phyloP scores from a whole-genome alignment of 37 sponge, comb jelly and placozoan species.

The Axinella damicornis region DNA sequence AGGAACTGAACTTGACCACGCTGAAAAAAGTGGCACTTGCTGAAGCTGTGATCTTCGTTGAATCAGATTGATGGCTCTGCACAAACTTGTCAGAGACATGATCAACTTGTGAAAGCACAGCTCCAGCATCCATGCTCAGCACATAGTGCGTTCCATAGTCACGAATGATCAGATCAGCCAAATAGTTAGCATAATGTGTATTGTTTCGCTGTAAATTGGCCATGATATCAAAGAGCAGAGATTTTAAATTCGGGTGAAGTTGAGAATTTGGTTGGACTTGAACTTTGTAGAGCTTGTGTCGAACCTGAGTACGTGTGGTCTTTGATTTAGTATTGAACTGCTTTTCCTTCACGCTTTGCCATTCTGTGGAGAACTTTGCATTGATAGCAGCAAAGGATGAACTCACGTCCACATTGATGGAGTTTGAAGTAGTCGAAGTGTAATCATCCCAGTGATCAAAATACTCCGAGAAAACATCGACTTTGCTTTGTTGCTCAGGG shows the following conservation, averaged over 20 bases:
- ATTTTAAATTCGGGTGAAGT: constrained; percentile 59
- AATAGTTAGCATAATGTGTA: constrained; percentile 54
- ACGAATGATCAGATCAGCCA: constrained; percentile 68
- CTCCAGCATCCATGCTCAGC: constrained; percentile 70
- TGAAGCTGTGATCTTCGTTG: constrained; percentile 28
- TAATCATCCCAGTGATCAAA: constrained; percentile 56
- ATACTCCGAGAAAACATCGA: constrained; percentile 27
- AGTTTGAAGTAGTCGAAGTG: constrained; percentile 34
- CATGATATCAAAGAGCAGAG: constrained; percentile 70
- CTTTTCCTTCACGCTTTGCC: constrained; percentile 37
- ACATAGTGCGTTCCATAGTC: constrained; percentile 84
- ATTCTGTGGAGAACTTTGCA: constrained; percentile 67
- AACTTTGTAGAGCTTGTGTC: constrained; percentile 53
- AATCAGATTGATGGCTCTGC: background rate
- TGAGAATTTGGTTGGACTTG: constrained; percentile 47
- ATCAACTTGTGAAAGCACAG: constrained; percentile 60
- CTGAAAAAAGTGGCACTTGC: constrained; percentile 67
- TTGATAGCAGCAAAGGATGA: constrained; percentile 50
- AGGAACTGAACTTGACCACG: constrained; percentile 12
- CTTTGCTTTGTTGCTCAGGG: constrained; percentile 45
- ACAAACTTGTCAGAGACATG: background rate
- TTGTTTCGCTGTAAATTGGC: constrained; percentile 69
- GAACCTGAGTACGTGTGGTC: constrained; percentile 61
- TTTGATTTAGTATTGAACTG: constrained; percentile 35
- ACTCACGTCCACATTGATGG: constrained; percentile 39